Base-by-base conservation (phyloP, 2,888 invertebrate genomes). In the Drosophila cognata region DNA sequence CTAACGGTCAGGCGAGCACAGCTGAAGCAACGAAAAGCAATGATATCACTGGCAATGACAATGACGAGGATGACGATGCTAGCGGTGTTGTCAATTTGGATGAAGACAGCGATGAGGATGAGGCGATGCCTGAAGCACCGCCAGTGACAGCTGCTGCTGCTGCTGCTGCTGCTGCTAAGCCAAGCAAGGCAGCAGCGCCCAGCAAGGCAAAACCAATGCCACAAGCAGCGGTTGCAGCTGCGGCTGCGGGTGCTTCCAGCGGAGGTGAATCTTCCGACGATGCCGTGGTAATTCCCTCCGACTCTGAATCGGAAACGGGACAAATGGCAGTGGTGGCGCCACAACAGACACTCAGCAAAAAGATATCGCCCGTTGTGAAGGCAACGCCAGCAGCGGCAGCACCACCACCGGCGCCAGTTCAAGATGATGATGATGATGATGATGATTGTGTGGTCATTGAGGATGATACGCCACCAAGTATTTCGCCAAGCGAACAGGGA, bases 401-500 rank as follows among this genome's bases (percentile, higher is more conserved):
- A 28, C 66, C 73, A 11, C 60, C 61, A 16, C 58, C 68, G 10
- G 36, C 46, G 3, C 58, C 58, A 31, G 53, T 71, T 33, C 66
- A 59, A 33, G 81, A 84, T 8, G 82, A 84, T 21, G 86, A 92
- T 59, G 93, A 93, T 67, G 94, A 94, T 80, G 92, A 94, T 76
- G 95, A 95, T 84, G 93, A 93, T 81, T 93, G 94, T 81, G 93
- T 94, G 78, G 93, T 93, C 51, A 94, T 94, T 92, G 95, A 95
- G 82, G 94, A 94, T 77, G 92, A 95, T 93, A 89, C 90, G 71
- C 92, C 92, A 41, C 81, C 82, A 72, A 89, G 79, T 93, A 90
- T 82, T 78, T 91, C 91, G 48, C 81, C 81, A 52, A 86, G 77
- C 65, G 85, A 82, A 6, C 69, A 56, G 11, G 52, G 59, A 41